Evolutionary conservation across 1,140 invertebrate species (phyloP), one percentile per base, ranked within the genome.

Genomic region (Cydia fagiglandana): DNA sequence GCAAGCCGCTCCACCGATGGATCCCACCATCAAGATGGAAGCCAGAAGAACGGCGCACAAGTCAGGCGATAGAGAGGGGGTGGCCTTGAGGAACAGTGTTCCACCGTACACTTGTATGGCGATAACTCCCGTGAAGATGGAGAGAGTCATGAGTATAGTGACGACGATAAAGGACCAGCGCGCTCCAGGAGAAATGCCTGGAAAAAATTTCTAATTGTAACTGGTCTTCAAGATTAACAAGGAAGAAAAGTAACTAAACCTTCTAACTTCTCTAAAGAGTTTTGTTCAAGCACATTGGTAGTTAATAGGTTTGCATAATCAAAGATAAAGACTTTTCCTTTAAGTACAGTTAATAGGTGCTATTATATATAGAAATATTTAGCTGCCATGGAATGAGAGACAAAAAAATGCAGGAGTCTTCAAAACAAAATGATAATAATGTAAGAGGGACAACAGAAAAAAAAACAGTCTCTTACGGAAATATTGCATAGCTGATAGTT

Each of bases 101-200:
- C 53, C 74, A 30, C 47, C 74, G 56, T 75, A 75, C 13, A 75
- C 74, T 64, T 75, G 74, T 5, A 75, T 38, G 20, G 56, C 53
- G 17, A 61, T 15, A 2, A 75, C 34, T 12, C 74, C 74, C 20
- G 53, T 75, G 13, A 56, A 30, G 34, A 64, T 61, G 74, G 50
- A 75, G 47, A 30, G 47, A 13, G 74, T 75, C 56, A 75, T 0
- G 4, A 75, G 4, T 10, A 38, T 4, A 9, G 53, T 28, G 12
- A 41, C 34, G 13, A 75, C 50, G 34, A 64, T 28, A 28, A 75
- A 64, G 24, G 41, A 68, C 41, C 64, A 24, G 13, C 81, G 78
- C 2, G 80, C 75, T 15, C 79, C 77, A 4, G 77, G 74, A n/a
- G 82, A 70, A 15, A 38, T 70, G 1, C 66, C 66, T 70, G 38